A percentile compares a stretch with the other conserved stretches of the same genome.
These are phyloP conservation scores for Rhabdornis inornatus DNA, from an alignment of 2,113 vertebrate genomes.

Conservation along the genomic window DNA sequence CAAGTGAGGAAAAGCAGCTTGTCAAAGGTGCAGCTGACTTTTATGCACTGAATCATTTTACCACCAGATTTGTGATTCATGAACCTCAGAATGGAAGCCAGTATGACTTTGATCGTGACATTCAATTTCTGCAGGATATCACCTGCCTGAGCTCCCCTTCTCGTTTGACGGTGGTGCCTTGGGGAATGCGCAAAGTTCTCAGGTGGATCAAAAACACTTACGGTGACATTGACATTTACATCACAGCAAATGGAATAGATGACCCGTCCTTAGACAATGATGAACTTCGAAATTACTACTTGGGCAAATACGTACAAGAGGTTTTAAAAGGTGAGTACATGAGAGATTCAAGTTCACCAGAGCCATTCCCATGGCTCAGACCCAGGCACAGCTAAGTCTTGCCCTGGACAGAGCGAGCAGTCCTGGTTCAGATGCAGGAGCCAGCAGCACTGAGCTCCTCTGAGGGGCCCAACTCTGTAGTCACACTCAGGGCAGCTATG, in stretches of 20 bases:
- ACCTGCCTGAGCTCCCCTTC: conserved; percentile 80
- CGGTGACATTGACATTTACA: conserved; percentile 77
- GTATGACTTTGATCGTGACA: conserved; percentile 72
- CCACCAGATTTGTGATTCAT: conserved; percentile 84
- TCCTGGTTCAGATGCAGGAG: neutral
- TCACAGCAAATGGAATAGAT: conserved; percentile 89
- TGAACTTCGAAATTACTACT: conserved; percentile 81
- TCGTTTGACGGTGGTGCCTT: conserved; percentile 83
- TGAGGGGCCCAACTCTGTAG: neutral
- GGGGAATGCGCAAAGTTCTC: conserved; percentile 84
- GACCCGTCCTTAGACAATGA: conserved; percentile 82
- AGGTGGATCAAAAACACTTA: conserved; percentile 85
- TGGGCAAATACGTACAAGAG: conserved; percentile 85
- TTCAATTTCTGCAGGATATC: conserved; percentile 81
- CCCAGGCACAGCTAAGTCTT: neutral
- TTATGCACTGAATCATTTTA: conserved; percentile 91
- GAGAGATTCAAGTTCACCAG: neutral
- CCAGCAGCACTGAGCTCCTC: neutral
- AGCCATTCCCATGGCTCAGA: neutral
- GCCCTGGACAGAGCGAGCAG: neutral
- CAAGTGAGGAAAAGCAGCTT: conserved; percentile 72
- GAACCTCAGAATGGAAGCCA: conserved; percentile 57
- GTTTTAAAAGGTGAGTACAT: conserved; percentile 84
- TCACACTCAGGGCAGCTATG: neutral
- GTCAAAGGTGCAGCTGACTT: conserved; percentile 86